A percentile compares a stretch with the other conserved stretches of the same genome.
Evolutionary conservation across 2,797 vertebrate genomes (phyloP).

Genomic region (Siniperca obscura): DNA sequence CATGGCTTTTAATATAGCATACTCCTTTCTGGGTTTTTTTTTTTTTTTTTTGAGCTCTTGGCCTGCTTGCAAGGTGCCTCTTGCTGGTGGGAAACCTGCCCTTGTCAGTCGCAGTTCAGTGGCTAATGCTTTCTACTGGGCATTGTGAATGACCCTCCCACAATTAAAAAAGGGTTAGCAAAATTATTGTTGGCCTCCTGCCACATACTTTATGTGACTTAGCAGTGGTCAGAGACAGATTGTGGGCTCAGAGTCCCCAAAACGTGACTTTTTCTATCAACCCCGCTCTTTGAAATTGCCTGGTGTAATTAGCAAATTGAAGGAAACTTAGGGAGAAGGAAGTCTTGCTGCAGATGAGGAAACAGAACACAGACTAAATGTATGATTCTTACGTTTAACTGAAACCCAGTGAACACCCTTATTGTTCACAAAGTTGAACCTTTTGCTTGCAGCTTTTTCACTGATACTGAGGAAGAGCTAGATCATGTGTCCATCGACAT

Average conservation of each 20-base stretch:
- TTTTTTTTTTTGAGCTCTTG: conserved; percentile 32
- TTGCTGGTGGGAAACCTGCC: conserved; percentile 69
- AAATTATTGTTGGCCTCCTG: conserved; percentile 79
- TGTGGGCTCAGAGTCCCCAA: conserved; percentile 54
- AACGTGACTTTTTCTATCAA: conserved; percentile 61
- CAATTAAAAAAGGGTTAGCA: conserved; percentile 81
- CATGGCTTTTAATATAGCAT: conserved; percentile 12
- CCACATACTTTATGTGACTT: conserved; percentile 74
- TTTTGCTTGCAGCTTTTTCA: conserved; percentile 5
- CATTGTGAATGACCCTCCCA: conserved; percentile 71
- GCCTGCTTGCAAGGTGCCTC: conserved; percentile 62
- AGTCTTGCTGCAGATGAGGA: conserved; percentile 37
- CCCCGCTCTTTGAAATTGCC: conserved; percentile 60
- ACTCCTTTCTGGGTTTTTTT: conserved; percentile 12
- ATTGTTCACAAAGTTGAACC: conserved; percentile 27
- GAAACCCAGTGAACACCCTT: neutral
- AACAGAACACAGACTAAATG: conserved; percentile 7
- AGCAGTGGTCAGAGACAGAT: conserved; percentile 66
- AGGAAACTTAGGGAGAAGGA: conserved; percentile 40
- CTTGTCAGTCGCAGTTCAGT: conserved; percentile 73
- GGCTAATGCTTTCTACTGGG: conserved; percentile 74
- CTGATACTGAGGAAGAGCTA: neutral
- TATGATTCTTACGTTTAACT: conserved; percentile 18
- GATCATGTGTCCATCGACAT: conserved; percentile 10
- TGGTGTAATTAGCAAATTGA: conserved; percentile 63